Percentiles rank a stretch among this genome's conserved stretches.
Conservation (phyloP, 2,113 vertebrate genomes). For the Puntigrus tetrazona region DNA sequence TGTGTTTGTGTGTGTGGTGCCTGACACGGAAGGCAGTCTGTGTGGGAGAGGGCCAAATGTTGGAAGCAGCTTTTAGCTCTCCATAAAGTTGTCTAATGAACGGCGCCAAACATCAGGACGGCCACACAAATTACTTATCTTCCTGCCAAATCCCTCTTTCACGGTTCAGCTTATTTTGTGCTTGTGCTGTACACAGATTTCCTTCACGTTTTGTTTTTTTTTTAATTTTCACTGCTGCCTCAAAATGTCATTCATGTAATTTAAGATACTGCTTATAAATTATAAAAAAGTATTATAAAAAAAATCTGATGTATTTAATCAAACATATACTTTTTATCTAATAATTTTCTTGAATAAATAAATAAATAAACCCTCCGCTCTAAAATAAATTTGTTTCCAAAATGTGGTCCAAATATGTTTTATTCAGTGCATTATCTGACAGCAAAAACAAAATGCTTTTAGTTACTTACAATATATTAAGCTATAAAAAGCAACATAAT, state of each 20-base stretch:
- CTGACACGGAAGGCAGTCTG: constrained; percentile 35
- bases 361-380: no score
- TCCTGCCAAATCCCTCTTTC: constrained; percentile 43
- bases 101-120: constrained; percentile 65
- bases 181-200: background rate
- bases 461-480: background rate
- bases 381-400: background rate
- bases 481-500: background rate
- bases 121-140: constrained; percentile 65
- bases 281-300: background rate
- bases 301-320: background rate
- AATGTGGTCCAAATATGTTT: background rate
- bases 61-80: constrained; percentile 65
- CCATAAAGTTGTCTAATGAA: constrained; percentile 67
- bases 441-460: background rate
- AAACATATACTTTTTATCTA: background rate
- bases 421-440: background rate
- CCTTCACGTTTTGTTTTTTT: background rate
- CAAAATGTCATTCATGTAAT: background rate
- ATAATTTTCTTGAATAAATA: background rate
- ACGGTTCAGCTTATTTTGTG: background rate
- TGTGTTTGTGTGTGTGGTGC: constrained; percentile 39
- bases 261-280: background rate
- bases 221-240: background rate
- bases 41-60: constrained; percentile 31